Conservation (phyloP, 2,113 vertebrate species). For the Monopterus albus region DNA sequence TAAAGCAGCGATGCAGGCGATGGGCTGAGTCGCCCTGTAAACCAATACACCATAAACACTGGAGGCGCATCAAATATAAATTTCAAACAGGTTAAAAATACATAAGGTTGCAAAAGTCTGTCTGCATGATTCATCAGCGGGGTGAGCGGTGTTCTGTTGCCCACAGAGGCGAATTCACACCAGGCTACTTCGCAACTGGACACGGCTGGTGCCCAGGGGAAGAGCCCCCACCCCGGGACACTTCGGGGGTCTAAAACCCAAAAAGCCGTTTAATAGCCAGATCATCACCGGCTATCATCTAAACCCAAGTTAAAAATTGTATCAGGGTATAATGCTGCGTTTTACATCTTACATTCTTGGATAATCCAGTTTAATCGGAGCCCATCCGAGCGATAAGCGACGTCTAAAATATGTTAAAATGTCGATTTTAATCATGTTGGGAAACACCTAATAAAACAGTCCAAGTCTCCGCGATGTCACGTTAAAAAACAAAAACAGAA, state of each 20-base stretch:
- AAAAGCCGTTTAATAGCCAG: not conserved
- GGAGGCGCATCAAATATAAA: constrained; percentile 76
- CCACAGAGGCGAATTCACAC: constrained; percentile 36
- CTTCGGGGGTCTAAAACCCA: constrained; percentile 8
- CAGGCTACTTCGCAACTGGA: constrained; percentile 34
- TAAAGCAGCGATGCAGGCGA: constrained; percentile 16
- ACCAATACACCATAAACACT: constrained; percentile 71
- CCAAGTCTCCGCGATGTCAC: no score
- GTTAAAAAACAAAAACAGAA: not conserved
- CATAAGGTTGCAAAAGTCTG: constrained; percentile 68
- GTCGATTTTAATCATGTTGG: constrained; percentile 5
- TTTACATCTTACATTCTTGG: not conserved
- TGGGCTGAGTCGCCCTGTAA: constrained; percentile 43
- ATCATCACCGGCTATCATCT: not conserved
- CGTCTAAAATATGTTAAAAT: not conserved
- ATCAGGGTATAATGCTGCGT: not conserved
- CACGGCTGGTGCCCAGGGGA: constrained; percentile 45
- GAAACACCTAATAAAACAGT: not conserved
- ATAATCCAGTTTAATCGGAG: not conserved
- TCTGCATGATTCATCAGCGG: constrained; percentile 62
- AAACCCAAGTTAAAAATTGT: not conserved
- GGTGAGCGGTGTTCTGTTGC: constrained; percentile 62
- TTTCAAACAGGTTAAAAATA: constrained; percentile 78
- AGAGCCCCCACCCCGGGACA: constrained; percentile 42
- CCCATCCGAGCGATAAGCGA: not conserved